Conservation (phyloP, 2,113 vertebrate genomes). For the Potamarius usumacintae region DNA sequence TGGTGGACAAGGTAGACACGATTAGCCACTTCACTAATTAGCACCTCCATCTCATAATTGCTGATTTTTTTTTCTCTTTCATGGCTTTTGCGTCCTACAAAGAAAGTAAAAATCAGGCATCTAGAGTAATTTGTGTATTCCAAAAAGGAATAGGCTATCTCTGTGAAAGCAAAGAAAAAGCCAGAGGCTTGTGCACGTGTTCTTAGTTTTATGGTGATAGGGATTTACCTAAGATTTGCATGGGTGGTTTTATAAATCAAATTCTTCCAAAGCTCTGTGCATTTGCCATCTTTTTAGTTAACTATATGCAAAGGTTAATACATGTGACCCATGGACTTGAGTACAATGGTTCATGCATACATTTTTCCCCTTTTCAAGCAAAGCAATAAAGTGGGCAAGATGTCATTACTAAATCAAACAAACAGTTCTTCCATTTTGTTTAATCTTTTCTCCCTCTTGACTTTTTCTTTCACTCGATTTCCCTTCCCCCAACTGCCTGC, state of each 20-base stretch:
- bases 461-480: background rate
- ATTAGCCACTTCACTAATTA: background rate
- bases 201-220: background rate
- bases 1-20: background rate
- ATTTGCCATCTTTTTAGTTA: background rate
- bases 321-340: background rate
- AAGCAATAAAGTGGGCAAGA: background rate
- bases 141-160: background rate
- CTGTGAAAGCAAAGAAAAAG: constrained; percentile 8
- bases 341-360: background rate
- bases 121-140: background rate
- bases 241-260: background rate
- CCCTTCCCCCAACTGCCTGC: constrained; percentile 11
- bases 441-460: background rate
- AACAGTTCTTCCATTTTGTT: background rate
- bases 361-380: background rate
- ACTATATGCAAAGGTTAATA: background rate
- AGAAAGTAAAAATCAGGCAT: background rate
- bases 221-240: background rate
- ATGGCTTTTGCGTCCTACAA: background rate
- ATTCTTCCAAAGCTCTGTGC: background rate
- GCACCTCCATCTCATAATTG: too few species aligned
- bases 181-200: background rate
- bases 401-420: background rate
- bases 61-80: background rate